These are phyloP conservation scores for Hassar affinis DNA, from an alignment of 2,113 vertebrate genomes.

Conservation along the genomic window DNA sequence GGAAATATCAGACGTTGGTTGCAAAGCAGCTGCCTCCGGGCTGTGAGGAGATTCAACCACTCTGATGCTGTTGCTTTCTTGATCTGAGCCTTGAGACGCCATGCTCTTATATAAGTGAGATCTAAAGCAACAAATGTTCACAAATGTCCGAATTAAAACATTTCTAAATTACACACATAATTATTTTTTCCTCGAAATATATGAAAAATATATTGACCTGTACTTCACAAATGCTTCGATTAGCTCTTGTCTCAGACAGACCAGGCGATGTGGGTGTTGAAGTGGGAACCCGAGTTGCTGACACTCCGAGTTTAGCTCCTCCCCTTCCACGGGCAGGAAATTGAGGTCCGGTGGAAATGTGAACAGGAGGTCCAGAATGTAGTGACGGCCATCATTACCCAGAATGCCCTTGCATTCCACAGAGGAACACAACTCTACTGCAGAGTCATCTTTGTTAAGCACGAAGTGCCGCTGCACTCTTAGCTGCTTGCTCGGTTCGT, in stretches of 20 bases:
- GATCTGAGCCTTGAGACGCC: background rate
- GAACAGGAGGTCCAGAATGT: conserved; percentile 89
- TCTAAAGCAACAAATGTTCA: conserved; percentile 56
- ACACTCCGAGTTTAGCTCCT: conserved; percentile 80
- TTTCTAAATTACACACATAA: background rate
- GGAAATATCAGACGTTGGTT: background rate
- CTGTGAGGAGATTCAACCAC: background rate
- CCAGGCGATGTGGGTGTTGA: conserved; percentile 82
- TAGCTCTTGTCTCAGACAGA: conserved; percentile 87
- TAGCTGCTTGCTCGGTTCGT: conserved; percentile 84
- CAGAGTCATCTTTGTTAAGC: conserved; percentile 81
- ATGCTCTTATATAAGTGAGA: conserved; percentile 77
- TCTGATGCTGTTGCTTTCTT: conserved; percentile 1
- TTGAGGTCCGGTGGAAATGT: conserved; percentile 95
- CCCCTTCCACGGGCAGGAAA: conserved; percentile 80
- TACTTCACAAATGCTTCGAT: conserved; percentile 87
- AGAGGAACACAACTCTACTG: conserved; percentile 87
- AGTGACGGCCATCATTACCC: conserved; percentile 89
- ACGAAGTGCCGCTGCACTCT: conserved; percentile 88
- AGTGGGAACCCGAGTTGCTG: conserved; percentile 81
- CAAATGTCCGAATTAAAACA: too few species aligned
- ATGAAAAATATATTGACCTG: conserved; percentile 71
- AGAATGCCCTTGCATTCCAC: conserved; percentile 95
- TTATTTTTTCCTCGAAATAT: background rate
- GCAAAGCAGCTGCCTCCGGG: background rate